Conservation (phyloP, 2,888 invertebrate species). For the Hoplodrina ambigua region DNA sequence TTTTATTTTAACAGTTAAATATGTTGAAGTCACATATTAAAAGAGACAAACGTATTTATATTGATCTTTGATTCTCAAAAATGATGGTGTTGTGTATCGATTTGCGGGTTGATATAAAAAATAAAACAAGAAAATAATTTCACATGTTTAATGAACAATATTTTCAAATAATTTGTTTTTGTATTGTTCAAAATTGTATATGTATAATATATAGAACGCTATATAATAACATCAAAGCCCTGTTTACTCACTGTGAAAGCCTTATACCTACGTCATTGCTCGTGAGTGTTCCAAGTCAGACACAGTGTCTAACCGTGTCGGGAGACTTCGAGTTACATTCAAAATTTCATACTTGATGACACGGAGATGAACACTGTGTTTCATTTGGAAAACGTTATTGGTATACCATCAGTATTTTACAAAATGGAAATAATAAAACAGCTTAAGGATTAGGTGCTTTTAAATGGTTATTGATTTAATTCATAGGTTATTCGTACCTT, state of each 20-base stretch:
- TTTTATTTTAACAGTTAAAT: neutral
- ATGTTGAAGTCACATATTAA: neutral
- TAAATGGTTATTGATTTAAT: constrained; percentile 39
- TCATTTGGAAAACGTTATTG: constrained; percentile 58
- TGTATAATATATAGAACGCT: constrained; percentile 86
- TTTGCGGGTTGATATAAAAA: constrained; percentile 24
- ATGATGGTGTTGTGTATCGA: neutral
- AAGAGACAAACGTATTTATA: too few relatives aligned
- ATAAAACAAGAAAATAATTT: constrained; percentile 77
- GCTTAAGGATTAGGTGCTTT: constrained; percentile 50
- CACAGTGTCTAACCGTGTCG: constrained; percentile 58
- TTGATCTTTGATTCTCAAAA: too few relatives aligned
- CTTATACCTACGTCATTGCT: constrained; percentile 79
- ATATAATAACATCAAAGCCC: constrained; percentile 88
- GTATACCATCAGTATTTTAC: constrained; percentile 67
- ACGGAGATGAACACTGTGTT: constrained; percentile 53
- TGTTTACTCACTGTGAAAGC: constrained; percentile 88
- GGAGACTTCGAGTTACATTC: constrained; percentile 18
- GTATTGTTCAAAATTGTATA: constrained; percentile 89
- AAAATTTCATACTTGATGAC: constrained; percentile 37
- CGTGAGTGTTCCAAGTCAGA: constrained; percentile 66
- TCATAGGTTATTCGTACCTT: constrained; percentile 14
- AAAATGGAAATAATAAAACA: constrained; percentile 53
- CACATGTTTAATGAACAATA: constrained; percentile 89
- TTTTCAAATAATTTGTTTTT: constrained; percentile 85